Conservation (phyloP, 2,797 vertebrate species). For the Taenioides sp. region DNA sequence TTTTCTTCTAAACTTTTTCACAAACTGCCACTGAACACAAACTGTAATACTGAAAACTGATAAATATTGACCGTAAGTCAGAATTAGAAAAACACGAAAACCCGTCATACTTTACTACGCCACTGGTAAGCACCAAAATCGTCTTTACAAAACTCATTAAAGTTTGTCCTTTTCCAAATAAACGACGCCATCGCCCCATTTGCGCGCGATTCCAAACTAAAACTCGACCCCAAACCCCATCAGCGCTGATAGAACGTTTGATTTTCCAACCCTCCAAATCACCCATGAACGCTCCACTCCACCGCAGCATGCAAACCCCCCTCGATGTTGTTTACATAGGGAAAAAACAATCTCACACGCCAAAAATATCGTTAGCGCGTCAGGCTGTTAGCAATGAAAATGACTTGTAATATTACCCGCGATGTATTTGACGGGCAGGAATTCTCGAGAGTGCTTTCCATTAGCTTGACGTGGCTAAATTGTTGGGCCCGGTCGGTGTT, state of each 20-base stretch:
- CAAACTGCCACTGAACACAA: too few relatives aligned
- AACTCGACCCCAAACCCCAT: background rate
- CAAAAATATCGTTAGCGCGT: slow-evolving; percentile 38
- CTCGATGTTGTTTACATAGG: slow-evolving; percentile 50
- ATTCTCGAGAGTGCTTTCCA: slow-evolving; percentile 1
- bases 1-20: too few relatives aligned
- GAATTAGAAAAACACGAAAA: too few relatives aligned
- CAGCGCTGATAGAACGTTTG: background rate
- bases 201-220: background rate
- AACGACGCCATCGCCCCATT: background rate
- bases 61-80: too few relatives aligned
- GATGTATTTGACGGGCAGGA: slow-evolving; percentile 11
- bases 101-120: too few relatives aligned
- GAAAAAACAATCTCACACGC: slow-evolving; percentile 36
- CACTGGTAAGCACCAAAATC: too few relatives aligned
- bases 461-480: background rate
- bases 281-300: slow-evolving; percentile 32
- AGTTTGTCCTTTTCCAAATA: background rate
- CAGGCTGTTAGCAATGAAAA: slow-evolving; percentile 1
- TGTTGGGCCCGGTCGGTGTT: background rate
- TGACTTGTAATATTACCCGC: slow-evolving; percentile 10
- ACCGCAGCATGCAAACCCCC: slow-evolving; percentile 49
- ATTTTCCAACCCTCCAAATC: slow-evolving; percentile 27
- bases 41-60: too few relatives aligned
- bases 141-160: background rate